Conservation (phyloP, 1,140 invertebrate species). For the Brachionus paranguensis region DNA sequence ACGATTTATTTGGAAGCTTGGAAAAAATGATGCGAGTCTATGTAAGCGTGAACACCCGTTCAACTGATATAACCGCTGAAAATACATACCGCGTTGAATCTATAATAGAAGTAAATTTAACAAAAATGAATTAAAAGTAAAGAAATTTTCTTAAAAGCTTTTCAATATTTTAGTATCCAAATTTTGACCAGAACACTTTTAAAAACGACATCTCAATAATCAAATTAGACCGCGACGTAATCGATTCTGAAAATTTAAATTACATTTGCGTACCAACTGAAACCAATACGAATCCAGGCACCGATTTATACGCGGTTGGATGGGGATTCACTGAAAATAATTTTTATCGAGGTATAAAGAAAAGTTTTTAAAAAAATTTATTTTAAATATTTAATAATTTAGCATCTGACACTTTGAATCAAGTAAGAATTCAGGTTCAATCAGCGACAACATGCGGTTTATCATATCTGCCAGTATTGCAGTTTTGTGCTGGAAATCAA, state of each 20-base stretch:
- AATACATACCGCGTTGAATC: slow-evolving; percentile 15
- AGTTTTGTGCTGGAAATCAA: slow-evolving; percentile 33
- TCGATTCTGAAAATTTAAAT: not conserved
- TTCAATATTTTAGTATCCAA: slow-evolving; percentile 10
- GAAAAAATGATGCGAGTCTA: slow-evolving; percentile 36
- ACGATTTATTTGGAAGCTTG: not conserved
- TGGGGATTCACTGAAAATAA: slow-evolving; percentile 39
- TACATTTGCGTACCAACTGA: slow-evolving; percentile 13
- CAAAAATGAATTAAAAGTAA: not conserved
- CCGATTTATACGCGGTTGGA: slow-evolving; percentile 19
- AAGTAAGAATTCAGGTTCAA: slow-evolving; percentile 26
- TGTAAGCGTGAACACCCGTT: slow-evolving; percentile 19
- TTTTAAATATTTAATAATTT: not conserved
- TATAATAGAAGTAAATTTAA: not conserved
- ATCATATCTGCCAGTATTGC: slow-evolving; percentile 18
- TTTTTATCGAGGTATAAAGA: not conserved
- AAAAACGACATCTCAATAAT: slow-evolving; percentile 28
- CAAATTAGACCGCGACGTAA: slow-evolving; percentile 10
- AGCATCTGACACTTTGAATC: slow-evolving; percentile 31
- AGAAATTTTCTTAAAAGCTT: not conserved
- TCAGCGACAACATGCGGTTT: not conserved
- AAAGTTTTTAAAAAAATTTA: not conserved
- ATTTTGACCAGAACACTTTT: slow-evolving; percentile 34
- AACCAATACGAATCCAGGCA: slow-evolving; percentile 1
- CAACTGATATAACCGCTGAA: not conserved